Percentiles rank a stretch among this genome's conserved stretches.
phyloP scores from a whole-genome alignment of 2,888 invertebrate species.

The Esperia sulphurella region DNA sequence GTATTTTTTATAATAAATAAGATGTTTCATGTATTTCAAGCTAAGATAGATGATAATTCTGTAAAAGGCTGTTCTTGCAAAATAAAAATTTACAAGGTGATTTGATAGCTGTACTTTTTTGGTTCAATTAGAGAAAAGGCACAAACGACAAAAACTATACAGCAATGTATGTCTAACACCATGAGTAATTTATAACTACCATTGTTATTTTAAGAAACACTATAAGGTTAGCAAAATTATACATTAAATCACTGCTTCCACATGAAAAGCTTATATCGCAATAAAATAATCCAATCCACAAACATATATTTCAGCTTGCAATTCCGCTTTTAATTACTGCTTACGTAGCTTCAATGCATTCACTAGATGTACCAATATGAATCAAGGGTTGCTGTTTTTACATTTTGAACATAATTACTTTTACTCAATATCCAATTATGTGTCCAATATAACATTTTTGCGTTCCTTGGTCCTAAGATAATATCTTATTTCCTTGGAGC shows the following conservation, averaged over 20 bases:
- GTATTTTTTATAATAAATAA: too few relatives aligned
- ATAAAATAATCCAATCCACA: too few relatives aligned
- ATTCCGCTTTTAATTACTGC: neutral
- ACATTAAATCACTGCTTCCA: neutral
- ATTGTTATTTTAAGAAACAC: neutral
- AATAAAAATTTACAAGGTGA: too few relatives aligned
- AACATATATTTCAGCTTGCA: neutral
- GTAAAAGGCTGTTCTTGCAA: too few relatives aligned
- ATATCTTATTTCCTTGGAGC: slow-evolving; percentile 17
- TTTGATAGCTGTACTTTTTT: too few relatives aligned
- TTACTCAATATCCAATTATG: slow-evolving; percentile 1
- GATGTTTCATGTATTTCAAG: too few relatives aligned
- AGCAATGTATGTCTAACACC: too few relatives aligned
- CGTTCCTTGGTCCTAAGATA: slow-evolving; percentile 13
- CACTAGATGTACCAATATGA: too few relatives aligned
- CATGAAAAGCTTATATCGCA: too few relatives aligned
- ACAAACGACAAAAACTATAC: too few relatives aligned
- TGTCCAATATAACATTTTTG: slow-evolving; percentile 1
- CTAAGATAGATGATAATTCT: too few relatives aligned
- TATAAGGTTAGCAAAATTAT: neutral
- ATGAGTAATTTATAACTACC: neutral
- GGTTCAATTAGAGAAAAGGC: too few relatives aligned
- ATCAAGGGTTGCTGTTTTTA: neutral
- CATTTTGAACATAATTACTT: neutral
- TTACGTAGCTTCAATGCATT: neutral